phyloP scores from a whole-genome alignment of 1,140 invertebrate genomes.

The Dinothrombium tinctorium region DNA sequence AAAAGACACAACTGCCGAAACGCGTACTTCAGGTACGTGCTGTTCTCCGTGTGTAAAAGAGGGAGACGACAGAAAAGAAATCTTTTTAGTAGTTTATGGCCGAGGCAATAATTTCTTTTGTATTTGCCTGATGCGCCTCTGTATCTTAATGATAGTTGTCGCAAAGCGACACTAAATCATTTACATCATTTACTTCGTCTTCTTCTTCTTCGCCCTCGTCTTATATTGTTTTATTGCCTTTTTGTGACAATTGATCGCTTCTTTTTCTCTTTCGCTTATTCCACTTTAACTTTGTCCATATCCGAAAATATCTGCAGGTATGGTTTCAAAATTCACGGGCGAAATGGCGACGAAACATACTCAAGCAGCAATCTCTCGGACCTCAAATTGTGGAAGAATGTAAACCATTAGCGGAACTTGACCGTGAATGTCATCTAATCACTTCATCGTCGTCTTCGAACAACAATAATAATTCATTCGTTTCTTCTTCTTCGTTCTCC shows the following conservation, averaged over 20 bases:
- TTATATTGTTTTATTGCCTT: neutral
- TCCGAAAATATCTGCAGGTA: constrained; percentile 36
- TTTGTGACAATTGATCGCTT: neutral
- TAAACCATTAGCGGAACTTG: too few species aligned
- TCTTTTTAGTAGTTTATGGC: neutral
- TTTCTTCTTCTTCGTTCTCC: too few species aligned
- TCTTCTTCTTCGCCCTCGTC: neutral
- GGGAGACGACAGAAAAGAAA: neutral
- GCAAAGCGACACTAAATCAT: too few species aligned
- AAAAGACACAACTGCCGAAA: constrained; percentile 87
- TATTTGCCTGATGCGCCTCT: neutral
- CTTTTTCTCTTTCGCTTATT: neutral
- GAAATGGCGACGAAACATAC: too few species aligned
- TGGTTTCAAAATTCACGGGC: constrained; percentile 96
- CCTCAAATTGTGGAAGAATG: too few species aligned
- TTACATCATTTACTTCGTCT: neutral
- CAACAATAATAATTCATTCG: too few species aligned
- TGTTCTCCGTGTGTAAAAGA: neutral
- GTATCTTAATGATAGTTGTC: neutral
- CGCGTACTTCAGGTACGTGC: constrained; percentile 71
- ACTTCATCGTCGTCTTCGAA: too few species aligned
- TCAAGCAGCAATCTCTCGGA: too few species aligned
- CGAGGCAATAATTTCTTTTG: neutral
- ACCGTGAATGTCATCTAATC: too few species aligned
- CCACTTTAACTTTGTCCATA: neutral